Base-by-base conservation (phyloP, 2,113 vertebrate genomes). In the Trachemys scripta region DNA sequence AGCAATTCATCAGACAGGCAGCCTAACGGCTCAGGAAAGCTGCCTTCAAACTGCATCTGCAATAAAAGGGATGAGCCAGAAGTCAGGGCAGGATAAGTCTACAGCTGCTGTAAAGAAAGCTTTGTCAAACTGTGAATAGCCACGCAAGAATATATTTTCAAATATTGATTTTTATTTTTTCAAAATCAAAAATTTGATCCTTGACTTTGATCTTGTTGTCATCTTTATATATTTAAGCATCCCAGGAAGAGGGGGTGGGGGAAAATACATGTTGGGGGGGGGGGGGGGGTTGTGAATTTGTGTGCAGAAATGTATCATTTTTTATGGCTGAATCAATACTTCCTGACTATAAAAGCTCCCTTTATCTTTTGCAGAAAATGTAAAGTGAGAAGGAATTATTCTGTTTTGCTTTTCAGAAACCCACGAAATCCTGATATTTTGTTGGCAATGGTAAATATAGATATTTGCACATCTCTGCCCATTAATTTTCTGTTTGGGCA, bases 121-220 rank as follows among this genome's bases (percentile, higher is more conserved):
- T 45, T 16, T 84, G 81, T 87, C 72, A 59, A 12, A 87, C 91
- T 80, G 72, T 50, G 65, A 8, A 35, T 79, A 47, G 87, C 69
- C 87, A 76, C 59, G 12, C 45, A 84, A 53, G 86, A 90, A 31
- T 94, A 24, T 29, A 2, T 85, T 93, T 93, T 92, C 53, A 91
- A 95, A 93, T 25, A 85, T 19, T 69, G 17, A n/a, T 72, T 72
- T 72, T 72, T 38, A n/a, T 38, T 38, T 38, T 72, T 72, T 22
- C 16, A 54, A 83, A 91, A 84, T 75, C 8, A 88, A 91, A 83
- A 83, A 72, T 59, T 54, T 35, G 11, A 53, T 95, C 72, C 13
- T 14, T 53, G 79, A 27, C 88, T 96, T 95, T 96, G 93, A 92
- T 53, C 83, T 50, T 59, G 92, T 0, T 1, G 76, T 76, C n/a